Base-by-base conservation (phyloP, 1,140 invertebrate genomes). In the Bicyclus anynana region DNA sequence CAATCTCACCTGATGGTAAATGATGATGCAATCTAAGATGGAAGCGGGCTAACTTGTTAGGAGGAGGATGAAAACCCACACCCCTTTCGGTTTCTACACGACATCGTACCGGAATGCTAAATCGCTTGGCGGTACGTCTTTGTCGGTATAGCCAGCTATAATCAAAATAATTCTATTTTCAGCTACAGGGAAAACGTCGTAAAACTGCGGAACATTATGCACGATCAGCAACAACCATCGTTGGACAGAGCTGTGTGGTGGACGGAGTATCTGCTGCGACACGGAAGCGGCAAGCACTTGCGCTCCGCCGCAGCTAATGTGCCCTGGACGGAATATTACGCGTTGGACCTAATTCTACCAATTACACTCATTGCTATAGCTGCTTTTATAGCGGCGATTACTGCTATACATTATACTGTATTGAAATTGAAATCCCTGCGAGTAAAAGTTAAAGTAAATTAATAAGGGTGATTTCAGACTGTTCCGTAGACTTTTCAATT, bases 231-330 rank as follows among this genome's bases (percentile, higher is more conserved):
- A 0, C 50, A 49, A 16, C 54, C 27, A 14, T 52, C 69, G 0
- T 21, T 74, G 21, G 64, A 91, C 18, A 76, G 81, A 42, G 90
- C 89, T 2, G 75, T 91, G 37, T 91, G 89, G 71, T 91, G 90
- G 90, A 90, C 88, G 2, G 90, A 91, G 62, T 90, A 91, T 54
- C 84, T 91, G 0, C 48, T 91, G 5, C 68, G 90, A 26, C 89
- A 92, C 57, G 79, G 77, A 29, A 90, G 91, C 16, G 87, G 84
- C 4, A 55, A 59, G 9, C 84, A 90, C 53, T 76, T 90, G 52
- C 62, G 81, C 0, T 50, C 89, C 3, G 74, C 75, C 1, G 71
- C 75, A 4, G 72, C 72, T 12, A 68, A 71, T 29, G 59, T 79
- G 33, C 52, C 67, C 16, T 72, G 65, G 62, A 46, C 52, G 5